These are phyloP conservation scores for Saguinus midas DNA, from an alignment of 2,113 vertebrate species.

Conservation along the genomic window DNA sequence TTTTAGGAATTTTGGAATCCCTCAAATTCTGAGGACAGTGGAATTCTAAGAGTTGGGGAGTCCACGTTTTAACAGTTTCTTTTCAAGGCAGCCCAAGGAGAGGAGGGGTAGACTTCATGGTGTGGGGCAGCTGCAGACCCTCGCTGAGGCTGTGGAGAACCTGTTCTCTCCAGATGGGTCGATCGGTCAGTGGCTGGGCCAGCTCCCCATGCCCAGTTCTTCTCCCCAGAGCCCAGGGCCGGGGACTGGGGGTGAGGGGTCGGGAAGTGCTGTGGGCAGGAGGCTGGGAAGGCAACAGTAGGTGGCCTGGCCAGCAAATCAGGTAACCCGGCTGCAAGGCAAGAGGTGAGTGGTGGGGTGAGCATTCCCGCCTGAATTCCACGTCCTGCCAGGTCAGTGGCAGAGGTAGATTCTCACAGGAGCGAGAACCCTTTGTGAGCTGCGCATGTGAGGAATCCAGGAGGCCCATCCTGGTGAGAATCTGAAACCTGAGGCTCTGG, in stretches of 20 bases:
- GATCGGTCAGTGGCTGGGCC: rapidly evolving
- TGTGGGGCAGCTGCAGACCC: neutral
- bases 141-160: neutral
- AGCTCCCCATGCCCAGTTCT: neutral
- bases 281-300: neutral
- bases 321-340: neutral
- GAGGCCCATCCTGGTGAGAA: no score
- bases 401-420: no score
- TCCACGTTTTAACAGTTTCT: neutral
- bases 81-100: neutral
- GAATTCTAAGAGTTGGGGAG: neutral
- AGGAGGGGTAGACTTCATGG: neutral
- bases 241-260: rapidly evolving
- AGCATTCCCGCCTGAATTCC: no score
- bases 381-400: no score
- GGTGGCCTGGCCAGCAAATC: neutral
- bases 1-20: neutral
- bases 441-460: no score
- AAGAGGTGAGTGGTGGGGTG: no score
- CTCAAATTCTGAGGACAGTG: neutral
- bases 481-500: no score
- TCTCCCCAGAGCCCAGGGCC: no score
- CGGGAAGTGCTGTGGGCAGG: neutral
- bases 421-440: no score
- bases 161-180: neutral